Evolutionary conservation across 2,797 vertebrate genomes (phyloP), one percentile per base, ranked within the genome.

Genomic region (Pterois miles): DNA sequence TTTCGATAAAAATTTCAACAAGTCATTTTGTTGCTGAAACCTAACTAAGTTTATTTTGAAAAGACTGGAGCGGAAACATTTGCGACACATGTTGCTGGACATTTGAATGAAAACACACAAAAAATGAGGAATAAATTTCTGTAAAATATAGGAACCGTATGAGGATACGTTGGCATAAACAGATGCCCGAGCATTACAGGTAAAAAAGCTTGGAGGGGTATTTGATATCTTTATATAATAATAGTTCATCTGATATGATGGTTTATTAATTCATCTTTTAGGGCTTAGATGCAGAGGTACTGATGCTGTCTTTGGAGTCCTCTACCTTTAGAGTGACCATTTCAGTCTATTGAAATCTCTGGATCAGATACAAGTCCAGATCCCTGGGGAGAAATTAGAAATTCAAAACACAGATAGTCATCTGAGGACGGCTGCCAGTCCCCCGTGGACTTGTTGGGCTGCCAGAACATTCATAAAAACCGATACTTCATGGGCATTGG

Each of bases 401-500:
- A 89, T 86, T 79, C 68, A 89, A 66, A 88, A 73, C 77, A 83
- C 40, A 52, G 70, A 91, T 82, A 86, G 74, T 88, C 82, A 84
- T 87, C 77, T 43, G 68, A 78, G 56, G 77, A 83, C 22, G 38
- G 33, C 74, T 86, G 78, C 86, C 88, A 88, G 87, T 53, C 81
- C 87, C 87, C 85, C 13, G 81, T 71, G 78, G 88, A 83, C 62
- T 53, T 79, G 66, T 43, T 34, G 18, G 4, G 14, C 43, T 38
- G 73, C 82, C 90, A 90, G 80, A 71, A 56, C 34, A 22, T 76
- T 86, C 53, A 72, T 66, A 68, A 82, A 82, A 85, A 81, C 56
- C 12, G 68, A 90, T 83, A 67, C 81, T 83, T 81, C 66, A 84
- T 43, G 72, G 80, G 74, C 60, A 86, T 40, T 62, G 74, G 79